Evolutionary conservation across 1,140 invertebrate species (phyloP).

Genomic region (Leptonema lineaticorne): DNA sequence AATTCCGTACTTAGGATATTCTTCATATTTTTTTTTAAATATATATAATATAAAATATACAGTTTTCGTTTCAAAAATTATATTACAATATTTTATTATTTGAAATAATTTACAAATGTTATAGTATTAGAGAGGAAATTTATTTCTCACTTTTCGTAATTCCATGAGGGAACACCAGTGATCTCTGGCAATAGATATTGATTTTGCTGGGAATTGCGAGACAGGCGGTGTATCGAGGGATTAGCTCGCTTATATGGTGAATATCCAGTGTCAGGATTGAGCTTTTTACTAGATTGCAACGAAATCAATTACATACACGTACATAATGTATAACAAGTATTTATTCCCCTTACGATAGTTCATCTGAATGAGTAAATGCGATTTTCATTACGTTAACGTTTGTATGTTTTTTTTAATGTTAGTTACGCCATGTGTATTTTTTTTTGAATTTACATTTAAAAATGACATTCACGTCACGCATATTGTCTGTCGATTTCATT

Average conservation of each 20-base stretch:
- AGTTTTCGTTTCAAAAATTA: background rate
- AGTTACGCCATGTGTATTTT: no score
- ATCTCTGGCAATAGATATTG: constrained; percentile 18
- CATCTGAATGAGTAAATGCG: no score
- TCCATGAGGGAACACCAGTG: constrained; percentile 9
- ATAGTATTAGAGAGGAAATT: constrained; percentile 4
- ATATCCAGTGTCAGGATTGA: constrained; percentile 14
- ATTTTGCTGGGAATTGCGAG: constrained; percentile 12
- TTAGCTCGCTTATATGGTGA: constrained; percentile 2
- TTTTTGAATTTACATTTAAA: no score
- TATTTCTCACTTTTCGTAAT: constrained; percentile 12
- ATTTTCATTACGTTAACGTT: no score
- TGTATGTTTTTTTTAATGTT: no score
- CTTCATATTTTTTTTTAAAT: background rate
- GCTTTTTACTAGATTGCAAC: constrained; percentile 13
- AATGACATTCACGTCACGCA: no score
- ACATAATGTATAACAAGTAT: background rate
- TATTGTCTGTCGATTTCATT: no score
- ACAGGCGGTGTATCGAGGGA: background rate
- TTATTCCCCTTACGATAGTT: no score
- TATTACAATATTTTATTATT: background rate
- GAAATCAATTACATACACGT: background rate
- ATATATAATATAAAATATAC: background rate
- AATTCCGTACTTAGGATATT: no score
- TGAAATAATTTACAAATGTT: background rate